A percentile compares a stretch with the other conserved stretches of the same genome.
Conservation (phyloP, 2,113 vertebrate species). For the Tragelaphus scriptus region DNA sequence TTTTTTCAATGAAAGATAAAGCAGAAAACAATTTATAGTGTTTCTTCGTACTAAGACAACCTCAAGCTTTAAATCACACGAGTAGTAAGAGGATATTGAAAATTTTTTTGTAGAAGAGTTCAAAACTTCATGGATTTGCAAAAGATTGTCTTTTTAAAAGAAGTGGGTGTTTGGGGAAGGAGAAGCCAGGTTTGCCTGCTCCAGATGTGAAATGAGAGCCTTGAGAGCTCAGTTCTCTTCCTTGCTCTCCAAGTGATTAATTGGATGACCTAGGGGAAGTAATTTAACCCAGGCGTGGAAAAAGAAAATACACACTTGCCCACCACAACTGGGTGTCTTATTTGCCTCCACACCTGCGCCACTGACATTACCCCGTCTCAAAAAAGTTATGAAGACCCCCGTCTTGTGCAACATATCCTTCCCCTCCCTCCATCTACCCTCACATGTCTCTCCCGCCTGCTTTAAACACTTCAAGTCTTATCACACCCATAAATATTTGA, state of each 20-base stretch:
- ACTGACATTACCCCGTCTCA: slow-evolving; percentile 21
- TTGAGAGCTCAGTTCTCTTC: slow-evolving; percentile 30
- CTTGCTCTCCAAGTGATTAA: slow-evolving; percentile 66
- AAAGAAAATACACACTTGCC: slow-evolving; percentile 54
- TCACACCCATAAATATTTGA: not conserved
- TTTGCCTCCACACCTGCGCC: slow-evolving; percentile 48
- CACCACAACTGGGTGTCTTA: slow-evolving; percentile 19
- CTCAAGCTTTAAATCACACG: not conserved
- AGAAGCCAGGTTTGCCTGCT: not conserved
- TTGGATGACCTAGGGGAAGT: slow-evolving; percentile 68
- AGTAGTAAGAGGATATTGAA: not conserved
- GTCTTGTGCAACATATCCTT: not conserved
- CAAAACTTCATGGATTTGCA: slow-evolving; percentile 24
- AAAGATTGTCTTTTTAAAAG: not conserved
- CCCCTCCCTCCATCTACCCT: not conserved
- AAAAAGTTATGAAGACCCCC: not conserved
- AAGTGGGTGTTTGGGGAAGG: slow-evolving; percentile 39
- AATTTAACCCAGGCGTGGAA: slow-evolving; percentile 61
- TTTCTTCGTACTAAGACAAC: not conserved
- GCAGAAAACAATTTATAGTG: not conserved
- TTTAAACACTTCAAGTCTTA: slow-evolving; percentile 21
- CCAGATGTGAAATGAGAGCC: slow-evolving; percentile 62
- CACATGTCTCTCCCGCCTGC: not conserved
- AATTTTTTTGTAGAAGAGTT: not conserved
- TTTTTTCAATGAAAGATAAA: slow-evolving; percentile 30